phyloP scores from a whole-genome alignment of 1,140 invertebrate species.

The Atopsyche davidsoni region DNA sequence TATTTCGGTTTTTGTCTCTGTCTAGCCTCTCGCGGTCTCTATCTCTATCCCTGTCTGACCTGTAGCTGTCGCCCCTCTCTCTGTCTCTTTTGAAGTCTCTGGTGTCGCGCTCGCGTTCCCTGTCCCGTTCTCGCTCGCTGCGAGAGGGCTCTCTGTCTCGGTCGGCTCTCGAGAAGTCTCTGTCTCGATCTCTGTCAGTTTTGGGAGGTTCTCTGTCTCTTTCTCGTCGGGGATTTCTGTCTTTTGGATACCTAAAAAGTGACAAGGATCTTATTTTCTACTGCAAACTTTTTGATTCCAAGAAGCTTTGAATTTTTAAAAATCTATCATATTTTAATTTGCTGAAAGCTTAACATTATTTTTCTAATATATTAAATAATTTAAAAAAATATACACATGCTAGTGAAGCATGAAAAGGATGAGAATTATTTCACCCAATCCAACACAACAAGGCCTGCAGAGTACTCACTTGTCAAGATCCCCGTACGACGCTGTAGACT shows the following conservation, averaged over 20 bases:
- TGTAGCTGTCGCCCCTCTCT: conserved; percentile 26
- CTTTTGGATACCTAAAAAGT: conserved; percentile 18
- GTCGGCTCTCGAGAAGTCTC: conserved; percentile 10
- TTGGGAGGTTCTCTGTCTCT: conserved; percentile 21
- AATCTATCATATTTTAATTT: background rate
- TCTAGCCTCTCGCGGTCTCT: conserved; percentile 35
- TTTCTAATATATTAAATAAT: too few relatives aligned
- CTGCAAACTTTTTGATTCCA: background rate
- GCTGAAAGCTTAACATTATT: background rate
- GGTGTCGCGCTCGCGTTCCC: background rate
- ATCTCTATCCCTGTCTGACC: conserved; percentile 29
- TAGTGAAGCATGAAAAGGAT: too few relatives aligned
- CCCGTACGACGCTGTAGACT: too few relatives aligned
- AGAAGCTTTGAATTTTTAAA: background rate
- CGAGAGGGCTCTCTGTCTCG: background rate
- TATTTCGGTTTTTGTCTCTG: conserved; percentile 41
- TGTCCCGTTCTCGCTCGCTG: conserved; percentile 1
- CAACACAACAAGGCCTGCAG: too few relatives aligned
- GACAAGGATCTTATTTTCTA: conserved; percentile 5
- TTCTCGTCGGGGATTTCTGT: conserved; percentile 20
- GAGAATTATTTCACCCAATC: too few relatives aligned
- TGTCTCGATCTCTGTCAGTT: conserved; percentile 5
- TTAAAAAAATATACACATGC: too few relatives aligned
- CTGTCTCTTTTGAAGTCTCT: conserved; percentile 3
- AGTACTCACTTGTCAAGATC: too few relatives aligned